phyloP scores from a whole-genome alignment of 2,113 vertebrate genomes.

The Strix aluco region DNA sequence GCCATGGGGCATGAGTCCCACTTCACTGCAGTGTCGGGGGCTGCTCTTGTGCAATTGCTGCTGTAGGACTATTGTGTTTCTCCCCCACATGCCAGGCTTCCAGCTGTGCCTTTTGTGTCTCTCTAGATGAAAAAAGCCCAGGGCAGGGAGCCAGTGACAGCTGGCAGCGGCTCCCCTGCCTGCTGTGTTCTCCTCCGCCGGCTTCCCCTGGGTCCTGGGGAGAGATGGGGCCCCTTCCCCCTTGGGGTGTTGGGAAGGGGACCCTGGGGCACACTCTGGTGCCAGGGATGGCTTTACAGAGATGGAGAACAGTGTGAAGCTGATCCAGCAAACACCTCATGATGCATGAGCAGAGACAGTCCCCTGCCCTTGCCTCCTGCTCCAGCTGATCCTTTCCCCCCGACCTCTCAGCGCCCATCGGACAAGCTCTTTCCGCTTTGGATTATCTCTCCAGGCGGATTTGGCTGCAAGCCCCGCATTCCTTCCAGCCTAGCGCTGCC shows the following conservation, averaged over 20 bases:
- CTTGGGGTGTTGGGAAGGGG: neutral
- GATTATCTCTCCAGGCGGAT: constrained; percentile 12
- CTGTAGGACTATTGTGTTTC: neutral
- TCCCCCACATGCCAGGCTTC: neutral
- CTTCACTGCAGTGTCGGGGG: neutral
- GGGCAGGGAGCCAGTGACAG: neutral
- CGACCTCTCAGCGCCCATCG: neutral
- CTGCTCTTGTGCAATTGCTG: neutral
- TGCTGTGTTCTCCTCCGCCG: neutral
- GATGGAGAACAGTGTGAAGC: neutral
- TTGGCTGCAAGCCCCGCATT: neutral
- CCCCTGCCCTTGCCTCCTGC: accelerated
- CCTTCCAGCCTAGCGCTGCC: neutral
- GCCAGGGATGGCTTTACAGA: neutral
- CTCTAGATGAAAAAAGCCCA: neutral
- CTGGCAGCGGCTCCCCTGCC: neutral
- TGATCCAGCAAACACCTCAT: neutral
- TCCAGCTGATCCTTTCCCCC: neutral
- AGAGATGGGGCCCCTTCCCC: neutral
- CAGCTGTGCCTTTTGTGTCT: constrained; percentile 16
- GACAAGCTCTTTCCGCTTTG: constrained; percentile 18
- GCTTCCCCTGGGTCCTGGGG: neutral
- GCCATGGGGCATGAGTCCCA: neutral
- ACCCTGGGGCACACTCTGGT: neutral
- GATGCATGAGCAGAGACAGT: neutral